Base-by-base conservation (phyloP, 1,140 invertebrate genomes). In the Drosophila arawakana region DNA sequence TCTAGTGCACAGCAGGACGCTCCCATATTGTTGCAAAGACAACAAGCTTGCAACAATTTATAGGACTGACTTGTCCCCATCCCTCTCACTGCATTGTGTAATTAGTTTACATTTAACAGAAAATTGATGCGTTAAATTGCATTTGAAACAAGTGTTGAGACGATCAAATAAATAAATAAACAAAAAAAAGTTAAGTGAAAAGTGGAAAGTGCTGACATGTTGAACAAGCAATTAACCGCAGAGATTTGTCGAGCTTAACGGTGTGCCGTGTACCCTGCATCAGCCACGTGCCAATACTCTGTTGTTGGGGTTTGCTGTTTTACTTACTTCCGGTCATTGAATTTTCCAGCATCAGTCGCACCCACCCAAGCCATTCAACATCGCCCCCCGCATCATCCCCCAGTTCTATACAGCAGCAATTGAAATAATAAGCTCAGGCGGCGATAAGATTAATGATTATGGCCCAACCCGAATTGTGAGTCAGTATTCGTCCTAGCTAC, bases 391-490 rank as follows among this genome's bases (percentile, higher is more conserved):
- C 39, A 11, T 55, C 60, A 35, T 44, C 49, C 47, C 30, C 30
- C 35, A 11, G n/a, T 10, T n/a, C 15, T 52, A 21, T n/a, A 43
- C 59, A 39, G 6, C 66, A 55, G 69, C 86, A 91, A 91, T 91
- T 90, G 85, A 91, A 91, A 91, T 91, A 91, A 91, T 91, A 91
- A 90, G 88, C 90, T 89, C 83, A 92, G 91, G 91, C 91, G 91
- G 91, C 91, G 91, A 92, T 92, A 91, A 92, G 91, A 92, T 92
- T 92, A 92, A 92, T 91, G 90, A 91, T 91, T 91, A 91, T 91
- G 81, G 73, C 69, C 81, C 74, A 61, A 63, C 80, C 84, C 77
- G 67, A 71, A 74, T 60, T 25, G 49, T 10, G 41, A 47, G 49
- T 37, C 15, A 57, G 60, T 34, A 55, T 50, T 49, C 43, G 47